A percentile compares a stretch with the other conserved stretches of the same genome.
Conservation (phyloP, 2,797 vertebrate species). For the Pithecia hirsuta region DNA sequence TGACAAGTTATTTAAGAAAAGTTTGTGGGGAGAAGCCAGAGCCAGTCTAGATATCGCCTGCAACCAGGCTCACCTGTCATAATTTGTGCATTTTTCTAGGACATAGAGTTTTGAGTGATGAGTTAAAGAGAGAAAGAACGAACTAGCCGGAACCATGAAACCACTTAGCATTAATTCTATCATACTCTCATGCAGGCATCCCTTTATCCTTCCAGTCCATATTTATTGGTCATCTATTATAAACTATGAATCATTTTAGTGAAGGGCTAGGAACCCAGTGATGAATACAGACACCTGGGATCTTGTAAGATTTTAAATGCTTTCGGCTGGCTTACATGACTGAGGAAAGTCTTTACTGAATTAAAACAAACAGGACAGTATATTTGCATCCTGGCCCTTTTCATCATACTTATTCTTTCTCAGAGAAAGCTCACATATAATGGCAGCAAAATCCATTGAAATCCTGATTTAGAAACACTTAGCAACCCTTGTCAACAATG, state of each 20-base stretch:
- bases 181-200: not conserved
- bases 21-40: not conserved
- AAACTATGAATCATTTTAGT: not conserved
- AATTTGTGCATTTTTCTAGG: not conserved
- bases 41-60: not conserved
- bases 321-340: not conserved
- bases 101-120: not conserved
- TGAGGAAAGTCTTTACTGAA: not conserved
- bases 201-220: not conserved
- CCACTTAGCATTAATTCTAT: not conserved
- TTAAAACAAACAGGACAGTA: constrained; percentile 1
- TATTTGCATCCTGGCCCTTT: constrained; percentile 25
- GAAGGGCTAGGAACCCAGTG: not conserved
- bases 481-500: constrained; percentile 43
- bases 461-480: constrained; percentile 72
- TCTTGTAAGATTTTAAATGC: not conserved
- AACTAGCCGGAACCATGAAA: not conserved
- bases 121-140: not conserved
- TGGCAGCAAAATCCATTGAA: constrained; percentile 43
- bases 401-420: not conserved
- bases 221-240: not conserved
- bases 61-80: not conserved
- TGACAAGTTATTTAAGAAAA: not conserved
- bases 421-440: constrained; percentile 43
- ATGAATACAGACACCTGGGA: not conserved